These are phyloP conservation scores for Battus philenor DNA, from an alignment of 1,140 invertebrate species.

Conservation along the genomic window DNA sequence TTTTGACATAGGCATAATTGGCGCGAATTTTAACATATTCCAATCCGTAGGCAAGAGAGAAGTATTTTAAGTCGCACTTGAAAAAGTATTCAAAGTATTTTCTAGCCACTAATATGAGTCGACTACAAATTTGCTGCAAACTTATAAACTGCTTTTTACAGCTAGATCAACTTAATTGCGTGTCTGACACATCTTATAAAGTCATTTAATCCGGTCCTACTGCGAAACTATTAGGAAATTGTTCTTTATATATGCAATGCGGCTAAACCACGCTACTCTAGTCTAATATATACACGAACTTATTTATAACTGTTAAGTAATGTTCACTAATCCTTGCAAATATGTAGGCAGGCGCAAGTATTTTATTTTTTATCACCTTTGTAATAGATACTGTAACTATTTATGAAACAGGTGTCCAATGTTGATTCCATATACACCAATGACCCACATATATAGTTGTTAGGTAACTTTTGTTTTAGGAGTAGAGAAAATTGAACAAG, in stretches of 20 bases:
- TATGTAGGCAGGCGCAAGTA: background rate
- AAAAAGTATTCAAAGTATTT: no score
- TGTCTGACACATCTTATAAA: slow-evolving; percentile 4
- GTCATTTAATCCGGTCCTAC: slow-evolving; percentile 8
- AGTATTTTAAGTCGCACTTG: no score
- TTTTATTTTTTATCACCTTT: slow-evolving; percentile 11
- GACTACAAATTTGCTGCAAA: no score
- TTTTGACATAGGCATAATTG: no score
- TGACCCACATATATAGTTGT: background rate
- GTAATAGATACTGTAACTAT: slow-evolving; percentile 1
- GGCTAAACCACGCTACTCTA: background rate
- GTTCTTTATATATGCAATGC: background rate
- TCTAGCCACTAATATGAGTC: no score
- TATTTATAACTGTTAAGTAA: background rate
- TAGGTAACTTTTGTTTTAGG: no score
- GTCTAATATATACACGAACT: background rate
- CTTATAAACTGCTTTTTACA: no score
- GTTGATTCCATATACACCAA: slow-evolving; percentile 1
- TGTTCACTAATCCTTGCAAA: background rate
- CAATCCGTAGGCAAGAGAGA: no score
- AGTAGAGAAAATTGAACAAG: no score
- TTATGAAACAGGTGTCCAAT: slow-evolving; percentile 4
- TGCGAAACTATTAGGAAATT: slow-evolving; percentile 4
- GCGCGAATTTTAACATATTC: no score
- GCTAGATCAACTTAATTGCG: background rate